A percentile compares a stretch with the other conserved stretches of the same genome.
These are phyloP conservation scores for Spatulosminthurus flaviceps DNA, from an alignment of 2,888 invertebrate species.

Conservation along the genomic window DNA sequence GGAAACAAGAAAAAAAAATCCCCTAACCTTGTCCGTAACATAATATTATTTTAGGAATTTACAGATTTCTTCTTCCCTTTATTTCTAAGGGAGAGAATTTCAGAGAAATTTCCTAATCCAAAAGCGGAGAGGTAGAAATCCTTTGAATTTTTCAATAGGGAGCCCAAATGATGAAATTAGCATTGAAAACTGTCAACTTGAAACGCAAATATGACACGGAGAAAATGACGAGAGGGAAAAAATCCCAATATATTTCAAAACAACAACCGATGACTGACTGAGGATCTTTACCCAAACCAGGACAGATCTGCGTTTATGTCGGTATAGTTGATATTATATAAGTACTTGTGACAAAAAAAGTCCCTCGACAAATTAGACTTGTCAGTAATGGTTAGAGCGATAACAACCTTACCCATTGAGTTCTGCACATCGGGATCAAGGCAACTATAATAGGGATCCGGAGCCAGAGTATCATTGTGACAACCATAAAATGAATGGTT, in stretches of 20 bases:
- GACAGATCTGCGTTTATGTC: conserved; percentile 20
- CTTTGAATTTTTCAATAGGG: neutral
- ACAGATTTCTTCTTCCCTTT: too few species aligned
- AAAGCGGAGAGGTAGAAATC: too few species aligned
- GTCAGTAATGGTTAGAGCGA: conserved; percentile 45
- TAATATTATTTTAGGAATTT: too few species aligned
- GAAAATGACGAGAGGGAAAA: conserved; percentile 9
- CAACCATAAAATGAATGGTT: conserved; percentile 45
- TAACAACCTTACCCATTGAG: conserved; percentile 40
- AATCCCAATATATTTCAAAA: conserved; percentile 11
- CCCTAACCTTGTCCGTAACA: too few species aligned
- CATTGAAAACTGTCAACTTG: conserved; percentile 14
- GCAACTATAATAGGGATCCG: conserved; percentile 41
- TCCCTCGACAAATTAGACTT: conserved; percentile 47
- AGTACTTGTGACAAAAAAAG: conserved; percentile 7
- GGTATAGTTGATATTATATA: neutral
- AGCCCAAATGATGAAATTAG: conserved; percentile 2
- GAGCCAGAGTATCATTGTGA: conserved; percentile 34
- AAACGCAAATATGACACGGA: neutral
- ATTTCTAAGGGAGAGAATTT: too few species aligned
- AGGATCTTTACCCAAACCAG: conserved; percentile 19
- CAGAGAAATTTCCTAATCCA: too few species aligned
- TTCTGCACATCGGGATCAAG: conserved; percentile 34
- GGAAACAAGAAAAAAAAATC: too few species aligned
- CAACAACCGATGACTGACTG: conserved; percentile 29